Evolutionary conservation across 2,888 invertebrate genomes (phyloP), one percentile per base, ranked within the genome.

Genomic region (Argyresthia albistria): DNA sequence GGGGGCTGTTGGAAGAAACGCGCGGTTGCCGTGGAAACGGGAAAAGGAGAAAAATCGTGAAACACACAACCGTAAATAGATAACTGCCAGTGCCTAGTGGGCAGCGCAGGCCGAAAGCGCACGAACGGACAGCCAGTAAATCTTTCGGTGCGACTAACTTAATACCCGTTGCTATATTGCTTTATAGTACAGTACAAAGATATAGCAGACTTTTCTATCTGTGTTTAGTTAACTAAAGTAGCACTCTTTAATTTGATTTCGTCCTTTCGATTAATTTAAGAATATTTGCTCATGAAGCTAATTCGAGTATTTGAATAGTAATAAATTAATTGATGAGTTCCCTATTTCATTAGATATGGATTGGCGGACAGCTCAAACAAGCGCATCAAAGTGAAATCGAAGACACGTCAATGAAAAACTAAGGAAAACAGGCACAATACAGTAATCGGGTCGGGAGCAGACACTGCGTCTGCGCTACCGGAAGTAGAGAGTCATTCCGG

Each of bases 401-500:
- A 15, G 10, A 10, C 15, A 45, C 45, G 15, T 45, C 45, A 45
- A 45, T 45, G 9, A 45, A 45, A 45, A 45, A 45, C 45, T 10
- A 15, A 15, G 1, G 7, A 16, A 15, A 45, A 45, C 14, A 45
- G 9, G 45, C 15, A 37, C 14, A 50, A 50, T 8, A 45, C 45
- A 46, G 36, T 16, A 46, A 39, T 46, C 39, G 25, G 25, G 6
- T 46, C 46, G 25, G 59, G 53, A 62, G 75, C 66, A 79, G 80
- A 77, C 80, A 74, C 70, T 69, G 78, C 79, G 84, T 81, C 83
- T 77, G 68, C 77, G 69, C 69, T 67, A 67, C 71, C 81, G 86
- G 86, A 84, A 65, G 79, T 73, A 76, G 77, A 76, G 53, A 80
- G 81, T 82, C 80, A 76, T 82, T 77, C 80, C 77, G 50, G 46